phyloP scores from a whole-genome alignment of 2,797 vertebrate genomes.

The Melanotaenia parkinsoni region DNA sequence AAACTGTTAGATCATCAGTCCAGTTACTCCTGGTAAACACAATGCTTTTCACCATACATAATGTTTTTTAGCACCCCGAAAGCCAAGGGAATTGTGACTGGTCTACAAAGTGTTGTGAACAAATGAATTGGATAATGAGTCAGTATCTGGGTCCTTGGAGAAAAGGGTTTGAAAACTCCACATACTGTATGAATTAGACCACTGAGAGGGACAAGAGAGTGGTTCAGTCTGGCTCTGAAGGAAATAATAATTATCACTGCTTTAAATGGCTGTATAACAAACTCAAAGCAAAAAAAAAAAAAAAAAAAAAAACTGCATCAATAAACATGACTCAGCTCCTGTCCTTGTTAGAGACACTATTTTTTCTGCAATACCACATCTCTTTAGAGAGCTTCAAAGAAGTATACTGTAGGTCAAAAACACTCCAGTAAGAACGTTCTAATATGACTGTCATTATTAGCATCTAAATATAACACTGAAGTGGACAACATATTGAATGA shows the following conservation, averaged over 20 bases:
- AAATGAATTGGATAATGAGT: constrained; percentile 32
- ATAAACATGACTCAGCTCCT: constrained; percentile 44
- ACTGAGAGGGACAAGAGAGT: not conserved
- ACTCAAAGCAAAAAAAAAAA: constrained; percentile 30
- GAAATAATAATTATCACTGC: constrained; percentile 49
- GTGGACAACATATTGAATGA: no score
- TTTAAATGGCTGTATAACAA: not conserved
- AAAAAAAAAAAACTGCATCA: constrained; percentile 45
- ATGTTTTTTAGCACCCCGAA: constrained; percentile 6
- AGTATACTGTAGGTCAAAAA: constrained; percentile 40
- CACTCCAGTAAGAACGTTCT: constrained; percentile 1
- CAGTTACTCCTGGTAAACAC: not conserved
- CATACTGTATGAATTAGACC: constrained; percentile 13
- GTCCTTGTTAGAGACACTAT: constrained; percentile 24
- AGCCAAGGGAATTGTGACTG: constrained; percentile 18
- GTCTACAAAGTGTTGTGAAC: constrained; percentile 15
- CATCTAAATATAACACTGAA: no score
- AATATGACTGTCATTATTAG: constrained; percentile 11
- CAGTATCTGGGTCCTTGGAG: constrained; percentile 10
- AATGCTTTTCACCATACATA: not conserved
- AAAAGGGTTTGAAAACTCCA: constrained; percentile 27
- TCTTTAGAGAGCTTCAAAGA: constrained; percentile 18
- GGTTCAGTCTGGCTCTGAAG: constrained; percentile 28
- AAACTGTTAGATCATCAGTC: constrained; percentile 2
- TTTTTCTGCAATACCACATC: constrained; percentile 6